Conservation (phyloP, 35 echinoderm and acorn worm species). For the Lytechinus variegatus region DNA sequence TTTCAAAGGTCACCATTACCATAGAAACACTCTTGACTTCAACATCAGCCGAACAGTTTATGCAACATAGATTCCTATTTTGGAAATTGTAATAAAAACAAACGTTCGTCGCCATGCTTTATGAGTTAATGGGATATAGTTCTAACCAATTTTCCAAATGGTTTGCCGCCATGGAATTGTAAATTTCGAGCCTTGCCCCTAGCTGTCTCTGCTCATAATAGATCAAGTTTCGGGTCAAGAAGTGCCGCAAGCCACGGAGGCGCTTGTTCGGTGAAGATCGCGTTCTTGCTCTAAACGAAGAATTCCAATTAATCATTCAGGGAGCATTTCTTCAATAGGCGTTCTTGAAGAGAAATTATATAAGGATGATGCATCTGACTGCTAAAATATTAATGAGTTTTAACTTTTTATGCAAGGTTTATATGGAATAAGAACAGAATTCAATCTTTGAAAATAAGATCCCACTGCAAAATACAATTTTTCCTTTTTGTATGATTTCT, state of each 20-base stretch:
- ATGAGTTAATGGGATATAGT: not conserved
- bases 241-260: not conserved
- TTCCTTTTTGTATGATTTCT: no score
- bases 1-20: not conserved
- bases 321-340: not conserved
- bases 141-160: constrained; percentile 12
- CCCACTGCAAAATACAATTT: no score
- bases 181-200: not conserved
- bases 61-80: not conserved
- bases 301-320: not conserved
- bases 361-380: not conserved
- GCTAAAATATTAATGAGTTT: not conserved
- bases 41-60: not conserved
- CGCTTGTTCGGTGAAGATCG: not conserved
- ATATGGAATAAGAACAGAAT: not conserved
- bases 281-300: not conserved
- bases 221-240: not conserved
- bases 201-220: not conserved
- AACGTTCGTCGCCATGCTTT: not conserved
- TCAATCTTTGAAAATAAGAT: not conserved
- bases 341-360: not conserved
- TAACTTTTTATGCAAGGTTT: not conserved
- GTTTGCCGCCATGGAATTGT: not conserved
- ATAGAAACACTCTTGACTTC: not conserved
- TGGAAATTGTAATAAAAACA: not conserved